A percentile compares a stretch with the other conserved stretches of the same genome.
Conservation (phyloP, 2,113 vertebrate species). For the Cebidichthys violaceus region DNA sequence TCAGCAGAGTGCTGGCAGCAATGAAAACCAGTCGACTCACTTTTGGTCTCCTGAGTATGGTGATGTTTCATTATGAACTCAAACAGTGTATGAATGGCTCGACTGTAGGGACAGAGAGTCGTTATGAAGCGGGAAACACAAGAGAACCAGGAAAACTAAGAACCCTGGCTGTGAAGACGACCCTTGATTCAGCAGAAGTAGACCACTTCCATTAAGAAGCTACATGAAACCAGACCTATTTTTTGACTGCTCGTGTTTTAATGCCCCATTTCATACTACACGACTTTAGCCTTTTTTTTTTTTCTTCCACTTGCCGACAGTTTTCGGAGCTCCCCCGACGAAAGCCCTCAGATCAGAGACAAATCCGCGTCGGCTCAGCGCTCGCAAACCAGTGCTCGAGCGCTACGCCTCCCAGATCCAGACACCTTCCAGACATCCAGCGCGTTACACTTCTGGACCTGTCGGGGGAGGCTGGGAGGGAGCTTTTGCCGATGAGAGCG, state of each 20-base stretch:
- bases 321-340: not conserved
- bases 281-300: not conserved
- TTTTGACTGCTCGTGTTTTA: not conserved
- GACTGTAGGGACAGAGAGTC: not conserved
- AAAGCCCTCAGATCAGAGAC: not conserved
- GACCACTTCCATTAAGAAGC: not conserved
- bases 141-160: not conserved
- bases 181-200: not conserved
- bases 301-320: not conserved
- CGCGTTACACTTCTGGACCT: not conserved
- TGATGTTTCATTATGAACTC: too few species aligned
- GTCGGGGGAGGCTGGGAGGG: not conserved
- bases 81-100: conserved; percentile 9
- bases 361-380: not conserved
- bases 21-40: not conserved
- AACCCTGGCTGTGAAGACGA: not conserved
- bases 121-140: not conserved
- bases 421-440: not conserved
- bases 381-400: not conserved
- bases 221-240: not conserved
- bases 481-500: too few species aligned
- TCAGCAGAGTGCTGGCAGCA: conserved; percentile 1
- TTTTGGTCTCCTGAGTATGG: not conserved
- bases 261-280: not conserved
- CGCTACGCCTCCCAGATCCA: too few species aligned